Evolutionary conservation across 2,888 invertebrate species (phyloP).

Genomic region (Gonocerus acuteangulatus): DNA sequence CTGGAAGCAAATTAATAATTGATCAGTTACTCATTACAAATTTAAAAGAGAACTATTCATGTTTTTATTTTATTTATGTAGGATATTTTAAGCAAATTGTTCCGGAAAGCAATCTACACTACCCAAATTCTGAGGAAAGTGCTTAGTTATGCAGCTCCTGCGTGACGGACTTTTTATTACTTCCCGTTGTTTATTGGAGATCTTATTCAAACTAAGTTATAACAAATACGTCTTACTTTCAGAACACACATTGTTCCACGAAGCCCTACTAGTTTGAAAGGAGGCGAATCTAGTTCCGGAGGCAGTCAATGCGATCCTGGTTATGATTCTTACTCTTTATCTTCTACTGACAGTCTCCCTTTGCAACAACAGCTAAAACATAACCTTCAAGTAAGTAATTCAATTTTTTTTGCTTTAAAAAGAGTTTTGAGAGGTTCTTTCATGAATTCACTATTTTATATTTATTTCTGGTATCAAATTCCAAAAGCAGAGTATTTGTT

Average conservation of each 20-base stretch:
- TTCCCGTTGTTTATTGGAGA: too few relatives aligned
- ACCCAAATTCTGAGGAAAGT: too few relatives aligned
- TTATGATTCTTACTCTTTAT: slow-evolving; percentile 83
- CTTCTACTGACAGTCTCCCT: slow-evolving; percentile 80
- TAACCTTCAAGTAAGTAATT: slow-evolving; percentile 53
- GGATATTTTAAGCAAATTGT: too few relatives aligned
- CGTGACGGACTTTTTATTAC: too few relatives aligned
- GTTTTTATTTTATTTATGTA: too few relatives aligned
- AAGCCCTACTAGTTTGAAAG: slow-evolving; percentile 57
- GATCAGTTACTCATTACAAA: too few relatives aligned
- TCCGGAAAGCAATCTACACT: too few relatives aligned
- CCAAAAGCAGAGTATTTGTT: too few relatives aligned
- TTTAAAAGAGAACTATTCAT: too few relatives aligned
- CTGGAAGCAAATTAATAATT: too few relatives aligned
- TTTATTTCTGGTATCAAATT: background rate
- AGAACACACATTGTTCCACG: slow-evolving; percentile 54
- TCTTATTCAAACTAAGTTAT: too few relatives aligned
- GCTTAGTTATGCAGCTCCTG: too few relatives aligned
- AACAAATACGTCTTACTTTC: slow-evolving; percentile 21
- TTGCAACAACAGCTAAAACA: slow-evolving; percentile 71
- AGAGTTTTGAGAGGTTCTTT: background rate
- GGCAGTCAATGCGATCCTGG: slow-evolving; percentile 75
- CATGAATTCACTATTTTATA: background rate
- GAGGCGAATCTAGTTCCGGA: slow-evolving; percentile 52
- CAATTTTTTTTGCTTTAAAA: background rate